phyloP scores from a whole-genome alignment of 2,888 invertebrate species.

The Seira ritae region DNA sequence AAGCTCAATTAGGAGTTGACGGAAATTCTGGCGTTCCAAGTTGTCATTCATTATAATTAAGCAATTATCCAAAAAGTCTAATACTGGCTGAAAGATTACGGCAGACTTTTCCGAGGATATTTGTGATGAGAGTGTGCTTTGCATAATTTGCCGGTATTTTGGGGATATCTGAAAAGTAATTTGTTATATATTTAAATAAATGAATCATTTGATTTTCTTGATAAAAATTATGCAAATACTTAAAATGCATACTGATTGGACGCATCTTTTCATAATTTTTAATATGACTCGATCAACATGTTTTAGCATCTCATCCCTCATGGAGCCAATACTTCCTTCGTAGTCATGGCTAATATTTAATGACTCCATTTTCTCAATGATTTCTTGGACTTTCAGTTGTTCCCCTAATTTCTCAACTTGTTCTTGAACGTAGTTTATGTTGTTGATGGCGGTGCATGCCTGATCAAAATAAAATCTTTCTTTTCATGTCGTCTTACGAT shows the following conservation, averaged over 20 bases:
- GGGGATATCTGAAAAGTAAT: no score
- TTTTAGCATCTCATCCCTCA: slow-evolving; percentile 34
- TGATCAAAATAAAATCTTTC: background rate
- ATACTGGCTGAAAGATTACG: background rate
- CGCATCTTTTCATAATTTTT: slow-evolving; percentile 20
- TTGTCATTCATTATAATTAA: slow-evolving; percentile 29
- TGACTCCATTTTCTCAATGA: slow-evolving; percentile 19
- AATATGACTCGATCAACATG: slow-evolving; percentile 18
- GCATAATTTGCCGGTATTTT: no score
- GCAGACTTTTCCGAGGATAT: background rate
- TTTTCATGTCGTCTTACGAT: no score
- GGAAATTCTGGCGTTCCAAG: slow-evolving; percentile 34
- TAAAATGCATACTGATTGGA: slow-evolving; percentile 17
- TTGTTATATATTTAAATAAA: no score
- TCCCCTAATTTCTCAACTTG: slow-evolving; percentile 29
- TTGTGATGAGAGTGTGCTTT: no score
- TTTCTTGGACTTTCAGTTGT: slow-evolving; percentile 39
- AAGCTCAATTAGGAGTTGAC: background rate
- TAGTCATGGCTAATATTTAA: background rate
- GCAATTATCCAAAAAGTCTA: slow-evolving; percentile 49
- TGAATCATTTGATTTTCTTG: no score
- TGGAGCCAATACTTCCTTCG: slow-evolving; percentile 31
- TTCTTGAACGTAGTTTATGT: slow-evolving; percentile 59
- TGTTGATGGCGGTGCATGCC: slow-evolving; percentile 51
- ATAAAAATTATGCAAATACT: background rate